phyloP scores from a whole-genome alignment of 1,140 invertebrate species.

The Drosophila nikananu region DNA sequence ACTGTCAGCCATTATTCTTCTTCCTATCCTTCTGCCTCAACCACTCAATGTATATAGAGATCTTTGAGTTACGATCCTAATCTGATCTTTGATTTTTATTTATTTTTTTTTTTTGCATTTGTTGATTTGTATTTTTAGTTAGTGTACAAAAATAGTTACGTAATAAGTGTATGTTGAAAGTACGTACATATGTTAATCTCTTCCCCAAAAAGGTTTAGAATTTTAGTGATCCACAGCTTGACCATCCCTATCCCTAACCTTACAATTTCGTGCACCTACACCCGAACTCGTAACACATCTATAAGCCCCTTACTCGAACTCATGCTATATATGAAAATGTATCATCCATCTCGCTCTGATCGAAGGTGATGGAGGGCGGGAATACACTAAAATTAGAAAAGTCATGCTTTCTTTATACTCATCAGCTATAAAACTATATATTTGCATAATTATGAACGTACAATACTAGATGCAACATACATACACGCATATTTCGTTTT shows the following conservation, averaged over 20 bases:
- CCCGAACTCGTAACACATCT: neutral
- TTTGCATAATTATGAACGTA: constrained; percentile 26
- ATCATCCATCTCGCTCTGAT: constrained; percentile 8
- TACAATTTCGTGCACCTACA: neutral
- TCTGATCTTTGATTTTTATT: neutral
- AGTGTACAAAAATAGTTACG: constrained; percentile 40
- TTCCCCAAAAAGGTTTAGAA: neutral
- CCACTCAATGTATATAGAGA: constrained; percentile 37
- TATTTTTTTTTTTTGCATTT: constrained; percentile 9
- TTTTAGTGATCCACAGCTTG: neutral
- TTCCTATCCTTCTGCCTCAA: neutral
- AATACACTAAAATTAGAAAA: constrained; percentile 28
- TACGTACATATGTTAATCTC: neutral
- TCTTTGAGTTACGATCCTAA: constrained; percentile 15
- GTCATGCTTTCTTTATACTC: constrained; percentile 45
- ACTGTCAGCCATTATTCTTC: neutral
- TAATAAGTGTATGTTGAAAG: constrained; percentile 5
- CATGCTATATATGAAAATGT: neutral
- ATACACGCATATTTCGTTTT: constrained; percentile 50
- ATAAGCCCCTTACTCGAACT: neutral
- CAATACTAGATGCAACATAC: constrained; percentile 29
- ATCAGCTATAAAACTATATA: constrained; percentile 39
- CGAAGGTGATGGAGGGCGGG: neutral
- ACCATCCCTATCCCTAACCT: neutral
- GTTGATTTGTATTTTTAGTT: constrained; percentile 39